phyloP scores from a whole-genome alignment of 2,113 vertebrate species.

The Brienomyrus brachyistius region DNA sequence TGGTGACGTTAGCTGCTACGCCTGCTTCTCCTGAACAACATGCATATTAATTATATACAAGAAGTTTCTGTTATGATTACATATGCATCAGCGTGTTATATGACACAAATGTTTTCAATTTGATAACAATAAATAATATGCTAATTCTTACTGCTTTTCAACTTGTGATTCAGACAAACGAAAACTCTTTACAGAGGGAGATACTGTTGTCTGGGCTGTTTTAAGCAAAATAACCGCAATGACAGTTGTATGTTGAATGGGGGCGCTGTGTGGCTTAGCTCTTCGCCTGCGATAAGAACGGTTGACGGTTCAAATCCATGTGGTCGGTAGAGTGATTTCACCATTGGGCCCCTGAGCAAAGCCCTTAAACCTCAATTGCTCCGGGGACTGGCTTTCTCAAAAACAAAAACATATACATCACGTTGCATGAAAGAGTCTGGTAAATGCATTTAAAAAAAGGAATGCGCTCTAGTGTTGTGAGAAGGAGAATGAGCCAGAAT shows the following conservation, averaged over 20 bases:
- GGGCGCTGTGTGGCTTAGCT: background rate
- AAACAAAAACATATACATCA: background rate
- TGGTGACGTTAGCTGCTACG: slow-evolving; percentile 49
- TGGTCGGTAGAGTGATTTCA: background rate
- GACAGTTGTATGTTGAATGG: slow-evolving; percentile 75
- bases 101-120: slow-evolving; percentile 61
- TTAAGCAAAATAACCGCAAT: slow-evolving; percentile 45
- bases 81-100: slow-evolving; percentile 69
- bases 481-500: slow-evolving; percentile 51
- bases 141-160: slow-evolving; percentile 60
- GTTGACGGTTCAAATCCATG: background rate
- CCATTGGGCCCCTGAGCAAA: background rate
- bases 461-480: slow-evolving; percentile 67
- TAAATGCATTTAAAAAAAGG: background rate
- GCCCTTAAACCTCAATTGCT: background rate
- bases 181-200: slow-evolving; percentile 50
- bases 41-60: slow-evolving; percentile 72
- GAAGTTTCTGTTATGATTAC: slow-evolving; percentile 70
- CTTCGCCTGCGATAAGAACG: background rate
- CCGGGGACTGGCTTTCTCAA: background rate
- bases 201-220: slow-evolving; percentile 64
- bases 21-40: slow-evolving; percentile 58
- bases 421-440: background rate
- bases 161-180: slow-evolving; percentile 4
- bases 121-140: slow-evolving; percentile 91